A percentile compares a stretch with the other conserved stretches of the same genome.
phyloP scores from a whole-genome alignment of 23 tunicate species.

The Oikopleura albicans region DNA sequence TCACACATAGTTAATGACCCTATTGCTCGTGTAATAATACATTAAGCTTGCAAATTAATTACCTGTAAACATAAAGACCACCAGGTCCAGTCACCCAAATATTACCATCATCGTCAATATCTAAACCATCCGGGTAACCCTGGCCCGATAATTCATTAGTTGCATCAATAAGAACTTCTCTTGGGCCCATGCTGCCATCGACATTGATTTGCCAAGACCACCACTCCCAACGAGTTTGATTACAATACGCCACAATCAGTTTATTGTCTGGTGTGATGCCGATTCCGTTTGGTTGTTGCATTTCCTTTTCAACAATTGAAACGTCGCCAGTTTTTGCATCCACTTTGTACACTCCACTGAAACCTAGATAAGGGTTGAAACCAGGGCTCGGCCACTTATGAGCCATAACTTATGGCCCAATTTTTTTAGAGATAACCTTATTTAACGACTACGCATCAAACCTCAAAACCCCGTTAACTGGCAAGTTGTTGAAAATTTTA shows the following conservation, averaged over 20 bases:
- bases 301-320: background rate
- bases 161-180: background rate
- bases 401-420: too few species aligned
- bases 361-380: too few species aligned
- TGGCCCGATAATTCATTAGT: background rate
- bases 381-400: too few species aligned
- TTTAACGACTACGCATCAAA: too few species aligned
- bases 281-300: conserved; percentile 11
- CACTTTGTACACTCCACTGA: background rate
- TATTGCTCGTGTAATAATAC: too few species aligned
- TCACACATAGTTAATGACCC: too few species aligned
- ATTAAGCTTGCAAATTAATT: too few species aligned
- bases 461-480: too few species aligned
- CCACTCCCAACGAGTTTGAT: background rate
- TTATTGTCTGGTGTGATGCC: conserved; percentile 6
- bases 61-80: background rate
- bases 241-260: conserved; percentile 13
- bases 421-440: too few species aligned
- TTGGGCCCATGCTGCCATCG: background rate
- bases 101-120: conserved; percentile 9
- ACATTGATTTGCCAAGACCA: background rate
- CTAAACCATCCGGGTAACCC: background rate
- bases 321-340: background rate
- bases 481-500: too few species aligned
- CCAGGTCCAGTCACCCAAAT: conserved; percentile 7